Percentiles rank a stretch among this genome's conserved stretches.
Conservation (phyloP, 2,797 vertebrate species). For the Arrhamphus sclerolepis region DNA sequence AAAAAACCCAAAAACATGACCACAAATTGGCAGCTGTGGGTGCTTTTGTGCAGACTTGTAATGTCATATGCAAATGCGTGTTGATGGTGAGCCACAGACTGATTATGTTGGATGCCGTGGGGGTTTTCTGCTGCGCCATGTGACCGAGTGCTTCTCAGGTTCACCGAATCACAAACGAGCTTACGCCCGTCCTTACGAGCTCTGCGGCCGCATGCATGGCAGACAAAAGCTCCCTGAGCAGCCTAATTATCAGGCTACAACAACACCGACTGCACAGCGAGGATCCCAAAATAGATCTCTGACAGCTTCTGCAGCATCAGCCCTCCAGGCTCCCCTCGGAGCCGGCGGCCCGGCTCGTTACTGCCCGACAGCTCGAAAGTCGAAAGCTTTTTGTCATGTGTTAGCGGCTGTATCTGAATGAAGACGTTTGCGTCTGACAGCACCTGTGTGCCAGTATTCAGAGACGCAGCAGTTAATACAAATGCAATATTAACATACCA, state of each 20-base stretch:
- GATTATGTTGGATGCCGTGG: conserved; percentile 5
- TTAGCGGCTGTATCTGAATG: conserved; percentile 29
- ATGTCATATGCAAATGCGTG: conserved; percentile 34
- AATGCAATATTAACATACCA: no score
- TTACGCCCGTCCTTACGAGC: conserved; percentile 9
- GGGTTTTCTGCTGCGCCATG: conserved; percentile 1
- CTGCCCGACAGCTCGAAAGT: conserved; percentile 41
- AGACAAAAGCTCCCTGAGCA: conserved; percentile 46
- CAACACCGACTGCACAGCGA: conserved; percentile 38
- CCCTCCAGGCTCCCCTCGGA: conserved; percentile 61
- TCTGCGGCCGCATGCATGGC: conserved; percentile 23
- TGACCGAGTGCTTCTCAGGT: conserved; percentile 9
- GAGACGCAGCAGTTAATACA: neutral
- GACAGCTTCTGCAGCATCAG: conserved; percentile 63
- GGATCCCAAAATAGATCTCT: conserved; percentile 63
- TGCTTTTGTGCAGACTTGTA: conserved; percentile 31
- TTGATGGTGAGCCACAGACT: conserved; percentile 3
- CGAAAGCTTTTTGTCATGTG: conserved; percentile 48
- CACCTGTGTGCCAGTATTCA: neutral
- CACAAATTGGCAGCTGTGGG: conserved; percentile 15
- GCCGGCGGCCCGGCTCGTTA: conserved; percentile 64
- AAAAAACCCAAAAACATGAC: neutral
- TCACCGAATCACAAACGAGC: conserved; percentile 31
- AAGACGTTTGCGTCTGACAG: conserved; percentile 25
- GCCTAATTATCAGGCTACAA: conserved; percentile 58